Evolutionary conservation across 2,888 invertebrate species (phyloP), one percentile per base, ranked within the genome.

Genomic region (Coenonympha arcania): DNA sequence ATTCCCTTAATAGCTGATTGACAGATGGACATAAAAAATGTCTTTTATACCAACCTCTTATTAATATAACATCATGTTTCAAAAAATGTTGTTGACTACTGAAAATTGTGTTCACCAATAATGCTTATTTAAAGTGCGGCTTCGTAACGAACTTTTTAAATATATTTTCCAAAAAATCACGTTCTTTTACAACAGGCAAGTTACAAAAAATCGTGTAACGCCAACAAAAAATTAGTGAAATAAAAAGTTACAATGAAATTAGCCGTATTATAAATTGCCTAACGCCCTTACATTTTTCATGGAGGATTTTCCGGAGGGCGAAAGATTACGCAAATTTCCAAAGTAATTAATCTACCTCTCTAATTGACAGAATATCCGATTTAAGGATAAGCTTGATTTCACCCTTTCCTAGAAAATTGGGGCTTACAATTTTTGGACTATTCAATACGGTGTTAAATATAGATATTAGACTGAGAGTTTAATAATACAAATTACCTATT

Each of bases 341-440:
- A 56, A 60, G 60, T 59, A 64, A 64, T 63, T 62, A 63, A 64
- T 63, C 60, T 56, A 49, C 51, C 51, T 58, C 55, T 48, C 60
- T 64, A 64, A 65, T 65, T 63, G 63, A 60, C 56, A 59, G 60
- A 63, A 62, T 61, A 63, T 61, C 60, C 57, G 59, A 62, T 64
- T 60, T 57, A 58, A 58, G 49, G 41, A 55, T 57, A 53, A 55
- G 54, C 56, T 61, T 56, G 55, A 59, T 57, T 58, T 53, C 34
- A 44, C 44, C 44, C 43, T 34, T 34, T 22, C 22, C 20, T 6
- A 18, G 33, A 44, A 30, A 44, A 44, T 44, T 15, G 4, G 16
- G 3, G 34, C 34, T 24, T 13, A 24, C 24, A n/a, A n/a, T 9
- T 34, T 44, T 44, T 44, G 15, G 30, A 44, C n/a, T 33, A 24